A percentile compares a stretch with the other conserved stretches of the same genome.
phyloP scores from a whole-genome alignment of 2,888 invertebrate genomes.

The Abscondita cerata region DNA sequence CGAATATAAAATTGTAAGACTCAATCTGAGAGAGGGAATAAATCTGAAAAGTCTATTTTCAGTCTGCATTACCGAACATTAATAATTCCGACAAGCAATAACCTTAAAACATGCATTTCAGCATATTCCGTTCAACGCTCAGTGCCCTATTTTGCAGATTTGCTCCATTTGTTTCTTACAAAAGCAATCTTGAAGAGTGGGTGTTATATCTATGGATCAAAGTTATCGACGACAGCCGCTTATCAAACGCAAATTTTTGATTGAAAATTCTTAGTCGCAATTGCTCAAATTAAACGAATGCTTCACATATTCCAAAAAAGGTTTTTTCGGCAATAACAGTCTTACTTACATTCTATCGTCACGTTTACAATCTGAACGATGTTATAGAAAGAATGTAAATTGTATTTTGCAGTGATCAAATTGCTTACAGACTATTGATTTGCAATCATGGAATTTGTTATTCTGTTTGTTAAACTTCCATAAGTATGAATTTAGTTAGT shows the following conservation, averaged over 20 bases:
- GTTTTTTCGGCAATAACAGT: no score
- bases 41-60: conserved; percentile 55
- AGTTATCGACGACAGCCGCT: conserved; percentile 33
- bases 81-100: conserved; percentile 55
- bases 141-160: conserved; percentile 46
- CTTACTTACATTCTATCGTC: no score
- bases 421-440: conserved; percentile 1
- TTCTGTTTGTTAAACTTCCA: conserved; percentile 4
- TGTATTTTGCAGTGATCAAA: neutral
- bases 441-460: neutral
- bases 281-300: no score
- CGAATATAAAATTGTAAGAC: conserved; percentile 50
- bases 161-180: conserved; percentile 40
- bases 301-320: no score
- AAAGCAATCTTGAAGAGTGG: conserved; percentile 46
- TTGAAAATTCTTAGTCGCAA: no score
- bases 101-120: conserved; percentile 53
- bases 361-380: no score
- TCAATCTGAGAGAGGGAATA: conserved; percentile 52
- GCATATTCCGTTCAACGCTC: conserved; percentile 48
- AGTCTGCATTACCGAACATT: conserved; percentile 54
- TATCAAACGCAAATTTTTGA: conserved; percentile 34
- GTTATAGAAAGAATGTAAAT: no score
- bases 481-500: conserved; percentile 10
- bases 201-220: conserved; percentile 43